Conservation (phyloP, 2,888 invertebrate genomes). For the Drosophila borealis region DNA sequence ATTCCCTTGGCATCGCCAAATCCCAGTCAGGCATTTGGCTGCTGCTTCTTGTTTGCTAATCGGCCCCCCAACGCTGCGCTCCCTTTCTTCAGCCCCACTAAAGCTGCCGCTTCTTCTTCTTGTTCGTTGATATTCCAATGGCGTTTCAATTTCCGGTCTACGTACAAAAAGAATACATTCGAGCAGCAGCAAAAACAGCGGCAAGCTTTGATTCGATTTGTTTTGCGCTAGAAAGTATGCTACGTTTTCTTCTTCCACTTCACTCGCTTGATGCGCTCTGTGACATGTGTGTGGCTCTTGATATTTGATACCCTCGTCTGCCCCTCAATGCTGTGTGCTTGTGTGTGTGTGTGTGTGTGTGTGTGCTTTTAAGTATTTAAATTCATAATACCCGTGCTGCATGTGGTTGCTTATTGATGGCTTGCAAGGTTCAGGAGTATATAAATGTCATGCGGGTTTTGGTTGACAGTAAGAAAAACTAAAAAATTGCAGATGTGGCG, state of each 20-base stretch:
- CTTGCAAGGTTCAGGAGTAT: conserved; percentile 4
- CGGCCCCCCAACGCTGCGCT: conserved; percentile 17
- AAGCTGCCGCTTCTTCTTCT: conserved; percentile 12
- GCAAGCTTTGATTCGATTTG: conserved; percentile 30
- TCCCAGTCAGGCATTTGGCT: conserved; percentile 49
- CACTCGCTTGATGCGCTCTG: neutral
- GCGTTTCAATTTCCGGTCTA: conserved; percentile 63
- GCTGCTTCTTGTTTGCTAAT: conserved; percentile 60
- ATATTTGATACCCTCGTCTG: conserved; percentile 25
- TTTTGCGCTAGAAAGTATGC: conserved; percentile 29
- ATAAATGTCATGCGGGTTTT: neutral
- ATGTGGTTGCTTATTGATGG: conserved; percentile 5
- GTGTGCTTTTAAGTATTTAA: conserved; percentile 16
- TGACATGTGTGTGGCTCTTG: conserved; percentile 9
- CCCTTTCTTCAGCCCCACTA: neutral
- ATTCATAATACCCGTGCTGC: conserved; percentile 13
- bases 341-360: neutral
- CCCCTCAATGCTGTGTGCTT: no score
- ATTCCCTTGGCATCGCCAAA: conserved; percentile 26
- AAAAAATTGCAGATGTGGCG: neutral
- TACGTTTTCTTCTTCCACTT: conserved; percentile 6
- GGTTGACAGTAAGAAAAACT: neutral
- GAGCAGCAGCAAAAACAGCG: neutral
- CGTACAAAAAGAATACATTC: conserved; percentile 4
- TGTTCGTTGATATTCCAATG: conserved; percentile 62